These are phyloP conservation scores for Erpornis zantholeuca DNA, from an alignment of 2,113 vertebrate genomes.

Conservation along the genomic window DNA sequence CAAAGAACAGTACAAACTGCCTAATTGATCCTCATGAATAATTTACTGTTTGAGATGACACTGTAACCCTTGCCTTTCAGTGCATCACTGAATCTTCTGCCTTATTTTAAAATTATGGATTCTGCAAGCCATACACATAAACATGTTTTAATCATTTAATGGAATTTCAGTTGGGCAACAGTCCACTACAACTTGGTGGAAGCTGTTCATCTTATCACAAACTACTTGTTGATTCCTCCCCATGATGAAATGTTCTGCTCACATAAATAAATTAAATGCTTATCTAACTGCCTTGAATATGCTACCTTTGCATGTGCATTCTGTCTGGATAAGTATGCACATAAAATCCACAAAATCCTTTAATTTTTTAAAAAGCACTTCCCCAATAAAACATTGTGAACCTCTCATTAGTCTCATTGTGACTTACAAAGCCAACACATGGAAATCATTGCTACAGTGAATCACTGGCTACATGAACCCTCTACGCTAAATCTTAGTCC, in stretches of 20 bases:
- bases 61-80: neutral
- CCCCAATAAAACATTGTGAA: neutral
- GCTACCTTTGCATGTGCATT: neutral
- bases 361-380: neutral
- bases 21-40: conserved; percentile 53
- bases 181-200: neutral
- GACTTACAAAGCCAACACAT: neutral
- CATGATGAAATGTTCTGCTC: neutral
- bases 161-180: neutral
- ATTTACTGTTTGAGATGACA: conserved; percentile 38
- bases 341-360: neutral
- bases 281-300: neutral
- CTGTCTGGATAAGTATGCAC: neutral
- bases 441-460: neutral
- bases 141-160: neutral
- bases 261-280: neutral
- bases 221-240: neutral
- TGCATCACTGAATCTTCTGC: neutral
- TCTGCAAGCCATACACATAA: neutral
- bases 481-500: neutral
- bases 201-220: neutral
- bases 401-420: neutral
- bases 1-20: conserved; percentile 19
- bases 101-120: neutral
- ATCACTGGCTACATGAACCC: neutral